Percentiles rank a stretch among this genome's conserved stretches.
Evolutionary conservation across 2,797 vertebrate genomes (phyloP).

Genomic region (Sarcoramphus papa): DNA sequence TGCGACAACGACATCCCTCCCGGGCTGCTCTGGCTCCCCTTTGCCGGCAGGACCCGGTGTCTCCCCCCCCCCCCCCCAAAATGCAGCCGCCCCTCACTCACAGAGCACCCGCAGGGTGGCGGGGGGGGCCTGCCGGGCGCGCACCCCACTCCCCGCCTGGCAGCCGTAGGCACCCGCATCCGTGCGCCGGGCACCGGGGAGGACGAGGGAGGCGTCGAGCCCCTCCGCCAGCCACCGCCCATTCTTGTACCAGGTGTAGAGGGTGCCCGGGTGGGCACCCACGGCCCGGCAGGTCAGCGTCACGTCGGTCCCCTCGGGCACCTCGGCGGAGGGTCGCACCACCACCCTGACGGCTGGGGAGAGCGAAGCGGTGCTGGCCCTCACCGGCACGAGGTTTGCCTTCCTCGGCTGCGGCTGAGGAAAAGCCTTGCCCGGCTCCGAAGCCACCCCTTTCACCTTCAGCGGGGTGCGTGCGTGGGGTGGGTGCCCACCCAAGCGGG

Average conservation of each 20-base stretch:
- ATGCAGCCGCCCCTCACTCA: slow-evolving; percentile 27
- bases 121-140: slow-evolving; percentile 25
- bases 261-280: background rate
- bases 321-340: slow-evolving; percentile 30
- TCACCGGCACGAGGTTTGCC: background rate
- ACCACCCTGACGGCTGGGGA: slow-evolving; percentile 53
- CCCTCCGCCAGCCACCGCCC: slow-evolving; percentile 65
- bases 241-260: slow-evolving; percentile 72
- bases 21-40: background rate
- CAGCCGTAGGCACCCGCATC: slow-evolving; percentile 67
- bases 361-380: accelerated
- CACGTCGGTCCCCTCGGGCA: slow-evolving; percentile 54
- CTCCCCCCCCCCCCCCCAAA: no score
- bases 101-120: slow-evolving; percentile 59
- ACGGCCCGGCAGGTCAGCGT: slow-evolving; percentile 64
- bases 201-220: background rate
- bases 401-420: background rate
- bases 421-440: background rate
- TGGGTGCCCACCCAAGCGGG: background rate
- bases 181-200: background rate
- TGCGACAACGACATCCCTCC: background rate
- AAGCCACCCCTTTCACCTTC: background rate
- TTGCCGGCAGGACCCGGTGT: background rate
- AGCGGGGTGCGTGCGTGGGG: accelerated
- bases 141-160: background rate